These are phyloP conservation scores for Aratinga solstitialis DNA, from an alignment of 2,797 vertebrate species.

Conservation along the genomic window DNA sequence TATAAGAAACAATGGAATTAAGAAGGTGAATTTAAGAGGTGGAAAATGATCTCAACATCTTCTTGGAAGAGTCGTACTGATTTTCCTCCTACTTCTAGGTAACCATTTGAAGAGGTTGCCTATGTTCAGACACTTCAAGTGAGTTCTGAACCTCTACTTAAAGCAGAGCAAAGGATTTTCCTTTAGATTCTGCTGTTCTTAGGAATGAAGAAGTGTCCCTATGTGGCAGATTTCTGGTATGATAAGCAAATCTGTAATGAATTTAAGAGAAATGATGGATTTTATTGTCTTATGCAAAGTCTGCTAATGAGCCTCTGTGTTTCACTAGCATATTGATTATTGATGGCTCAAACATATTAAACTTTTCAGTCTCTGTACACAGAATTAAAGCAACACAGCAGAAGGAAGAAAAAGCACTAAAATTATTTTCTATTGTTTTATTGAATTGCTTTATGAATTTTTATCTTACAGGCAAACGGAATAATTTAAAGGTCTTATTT, in stretches of 20 bases:
- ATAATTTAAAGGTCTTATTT: background rate
- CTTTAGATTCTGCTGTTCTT: background rate
- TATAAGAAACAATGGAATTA: background rate
- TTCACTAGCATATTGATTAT: background rate
- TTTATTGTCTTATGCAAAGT: background rate
- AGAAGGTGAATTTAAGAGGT: background rate
- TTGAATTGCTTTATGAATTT: background rate
- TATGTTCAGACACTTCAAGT: background rate
- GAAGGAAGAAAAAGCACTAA: slow-evolving; percentile 9
- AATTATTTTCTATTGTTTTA: slow-evolving; percentile 2
- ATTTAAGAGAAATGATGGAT: background rate
- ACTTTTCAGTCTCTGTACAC: background rate
- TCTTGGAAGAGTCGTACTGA: background rate
- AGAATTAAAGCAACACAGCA: background rate
- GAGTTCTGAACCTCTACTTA: background rate
- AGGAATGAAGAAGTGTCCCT: background rate
- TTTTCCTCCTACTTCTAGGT: background rate
- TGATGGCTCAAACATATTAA: slow-evolving; percentile 4
- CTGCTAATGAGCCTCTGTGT: background rate
- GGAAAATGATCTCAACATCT: background rate
- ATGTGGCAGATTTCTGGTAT: background rate
- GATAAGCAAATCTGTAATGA: background rate
- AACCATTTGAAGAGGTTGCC: background rate
- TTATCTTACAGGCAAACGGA: background rate
- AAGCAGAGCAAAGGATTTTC: background rate